Conservation (phyloP, 2,797 vertebrate genomes). For the Lates japonicus region DNA sequence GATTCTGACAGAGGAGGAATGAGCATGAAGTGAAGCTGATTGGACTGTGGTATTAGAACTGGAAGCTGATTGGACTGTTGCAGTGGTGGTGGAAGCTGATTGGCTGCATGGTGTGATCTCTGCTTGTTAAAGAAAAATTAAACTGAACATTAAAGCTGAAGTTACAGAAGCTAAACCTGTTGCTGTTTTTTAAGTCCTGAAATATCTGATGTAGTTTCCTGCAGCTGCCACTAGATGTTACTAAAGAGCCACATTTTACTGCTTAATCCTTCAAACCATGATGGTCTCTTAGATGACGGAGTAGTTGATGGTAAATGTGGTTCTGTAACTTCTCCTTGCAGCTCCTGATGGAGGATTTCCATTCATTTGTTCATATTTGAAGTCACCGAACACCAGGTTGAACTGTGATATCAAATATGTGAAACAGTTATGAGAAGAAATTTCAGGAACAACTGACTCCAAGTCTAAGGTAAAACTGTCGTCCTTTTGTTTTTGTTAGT, state of each 20-base stretch:
- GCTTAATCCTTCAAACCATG: background rate
- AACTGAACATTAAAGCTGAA: slow-evolving; percentile 26
- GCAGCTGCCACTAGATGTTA: slow-evolving; percentile 5
- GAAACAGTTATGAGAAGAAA: no score
- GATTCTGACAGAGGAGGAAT: background rate
- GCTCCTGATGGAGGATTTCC: background rate
- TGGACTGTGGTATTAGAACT: background rate
- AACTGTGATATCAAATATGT: no score
- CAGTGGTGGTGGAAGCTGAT: background rate
- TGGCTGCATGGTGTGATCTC: background rate
- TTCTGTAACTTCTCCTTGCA: background rate
- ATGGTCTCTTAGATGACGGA: background rate
- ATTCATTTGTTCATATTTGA: background rate
- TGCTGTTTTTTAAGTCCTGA: slow-evolving; percentile 11
- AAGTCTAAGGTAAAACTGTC: no score
- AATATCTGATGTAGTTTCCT: background rate
- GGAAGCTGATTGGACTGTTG: slow-evolving; percentile 1
- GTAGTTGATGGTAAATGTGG: background rate
- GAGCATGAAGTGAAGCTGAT: background rate
- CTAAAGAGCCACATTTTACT: background rate
- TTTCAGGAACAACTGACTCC: no score
- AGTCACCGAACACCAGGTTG: no score
- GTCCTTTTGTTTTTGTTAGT: no score
- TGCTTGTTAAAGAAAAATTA: background rate
- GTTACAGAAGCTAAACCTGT: slow-evolving; percentile 3